A percentile compares a stretch with the other conserved stretches of the same genome.
Evolutionary conservation across 2,113 vertebrate genomes (phyloP).

Genomic region (Cinclus cinclus): DNA sequence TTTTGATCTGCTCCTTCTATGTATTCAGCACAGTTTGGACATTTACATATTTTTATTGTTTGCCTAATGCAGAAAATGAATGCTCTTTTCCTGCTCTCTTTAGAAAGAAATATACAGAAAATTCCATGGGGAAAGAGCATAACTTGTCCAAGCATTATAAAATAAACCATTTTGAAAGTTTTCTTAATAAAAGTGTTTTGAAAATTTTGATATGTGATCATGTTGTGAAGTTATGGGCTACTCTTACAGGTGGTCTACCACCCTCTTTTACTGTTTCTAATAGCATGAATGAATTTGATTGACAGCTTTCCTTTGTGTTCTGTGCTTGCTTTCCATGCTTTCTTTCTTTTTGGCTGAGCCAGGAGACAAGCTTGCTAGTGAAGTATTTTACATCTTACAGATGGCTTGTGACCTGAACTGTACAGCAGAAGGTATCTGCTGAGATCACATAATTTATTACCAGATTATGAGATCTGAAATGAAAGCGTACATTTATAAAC

Average conservation of each 20-base stretch:
- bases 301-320: constrained; percentile 73
- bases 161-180: not conserved
- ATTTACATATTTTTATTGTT: not conserved
- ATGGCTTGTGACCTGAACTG: constrained; percentile 98
- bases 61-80: not conserved
- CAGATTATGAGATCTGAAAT: constrained; percentile 85
- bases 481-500: constrained; percentile 61
- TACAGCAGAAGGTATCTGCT: constrained; percentile 99
- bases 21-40: not conserved
- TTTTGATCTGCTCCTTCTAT: not conserved
- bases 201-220: not conserved
- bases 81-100: not conserved
- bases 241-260: not conserved
- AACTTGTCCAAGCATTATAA: not conserved
- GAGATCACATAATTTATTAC: constrained; percentile 85
- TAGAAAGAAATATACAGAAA: not conserved
- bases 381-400: constrained; percentile 98
- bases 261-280: constrained; percentile 32
- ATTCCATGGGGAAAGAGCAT: not conserved
- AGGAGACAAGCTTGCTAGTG: constrained; percentile 92
- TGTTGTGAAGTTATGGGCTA: not conserved
- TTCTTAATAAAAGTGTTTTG: not conserved
- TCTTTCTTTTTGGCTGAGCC: constrained; percentile 86
- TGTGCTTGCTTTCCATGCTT: constrained; percentile 79
- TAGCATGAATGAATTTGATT: constrained; percentile 67